Conservation (phyloP, 2,113 vertebrate genomes). For the Meriones unguiculatus region DNA sequence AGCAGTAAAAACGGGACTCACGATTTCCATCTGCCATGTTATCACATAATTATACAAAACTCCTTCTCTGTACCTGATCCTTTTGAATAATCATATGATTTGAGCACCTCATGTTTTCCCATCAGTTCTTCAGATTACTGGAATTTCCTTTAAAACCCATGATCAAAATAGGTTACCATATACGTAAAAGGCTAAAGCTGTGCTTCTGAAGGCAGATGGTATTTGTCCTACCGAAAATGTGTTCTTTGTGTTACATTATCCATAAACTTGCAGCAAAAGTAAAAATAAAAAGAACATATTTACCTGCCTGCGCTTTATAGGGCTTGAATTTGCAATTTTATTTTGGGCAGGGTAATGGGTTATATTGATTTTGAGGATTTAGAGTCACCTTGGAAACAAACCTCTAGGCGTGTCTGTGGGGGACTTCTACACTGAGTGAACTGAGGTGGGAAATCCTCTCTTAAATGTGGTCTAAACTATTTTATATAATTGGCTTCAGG, state of each 20-base stretch:
- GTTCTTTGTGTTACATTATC: background rate
- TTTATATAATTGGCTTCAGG: background rate
- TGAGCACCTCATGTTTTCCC: background rate
- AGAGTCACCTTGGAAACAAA: background rate
- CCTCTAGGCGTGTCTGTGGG: no score
- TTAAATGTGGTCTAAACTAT: background rate
- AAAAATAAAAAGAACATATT: background rate
- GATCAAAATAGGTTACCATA: background rate
- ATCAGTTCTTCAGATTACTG: constrained; percentile 19
- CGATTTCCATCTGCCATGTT: background rate
- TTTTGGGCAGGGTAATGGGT: background rate
- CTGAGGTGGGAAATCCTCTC: no score
- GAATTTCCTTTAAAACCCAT: constrained; percentile 47
- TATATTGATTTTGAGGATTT: background rate
- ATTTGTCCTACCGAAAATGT: background rate
- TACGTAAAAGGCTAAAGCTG: background rate
- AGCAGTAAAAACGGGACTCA: background rate
- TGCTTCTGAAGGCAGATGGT: background rate
- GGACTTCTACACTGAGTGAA: background rate
- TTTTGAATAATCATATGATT: background rate
- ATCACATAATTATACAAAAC: background rate
- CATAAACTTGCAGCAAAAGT: background rate
- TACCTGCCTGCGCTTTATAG: background rate
- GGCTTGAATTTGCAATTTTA: background rate
- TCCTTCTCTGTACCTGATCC: background rate